Evolutionary conservation across 2,113 vertebrate species (phyloP), one percentile per base, ranked within the genome.

Genomic region (Vidua macroura): DNA sequence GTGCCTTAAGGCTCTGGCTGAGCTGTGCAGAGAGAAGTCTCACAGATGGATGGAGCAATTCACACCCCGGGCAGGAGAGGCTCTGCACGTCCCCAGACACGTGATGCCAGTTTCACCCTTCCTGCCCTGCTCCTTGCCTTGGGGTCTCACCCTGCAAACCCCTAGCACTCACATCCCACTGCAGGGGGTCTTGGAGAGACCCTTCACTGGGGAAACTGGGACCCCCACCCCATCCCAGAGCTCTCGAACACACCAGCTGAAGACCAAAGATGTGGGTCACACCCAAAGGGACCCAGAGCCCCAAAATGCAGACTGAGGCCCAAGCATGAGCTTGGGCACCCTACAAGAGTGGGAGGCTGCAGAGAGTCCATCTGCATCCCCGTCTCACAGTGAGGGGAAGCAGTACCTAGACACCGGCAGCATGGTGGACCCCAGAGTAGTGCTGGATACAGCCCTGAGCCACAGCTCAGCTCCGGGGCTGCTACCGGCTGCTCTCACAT

Each of bases 401-500:
- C 9, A 13, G 55, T 28, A 74, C 46, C 76, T 1, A 1, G 64
- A 27, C 3, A 1, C 14, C 0, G 0, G 62, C 55, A 74, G 51
- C 51, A 44, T 1, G 1, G 51, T 7, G 1, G 60, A 64, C 35
- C 37, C 63, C 0, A 0, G 49, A 85, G 58, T 6, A 73, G n/a
- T 37, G 31, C 62, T 48, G 82, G 66, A 17, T 11, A 55, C 3
- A 67, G 35, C 62, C 60, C 53, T 10, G 62, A 68, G 8, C 43
- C 8, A 9, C 2, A 2, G 28, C 73, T 67, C 8, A 9, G 51
- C 39, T 16, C 35, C 0, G 0, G 46, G n/a, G 28, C 55, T 76
- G 80, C 44, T 58, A 63, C 48, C 0, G 0, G 31, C 87, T 68
- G 49, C 75, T 78, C 39, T 59, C 8, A 2, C 66, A 58, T 73